Evolutionary conservation across 1,140 invertebrate species (phyloP), one percentile per base, ranked within the genome.

Genomic region (Thalassaphorura encarpata): DNA sequence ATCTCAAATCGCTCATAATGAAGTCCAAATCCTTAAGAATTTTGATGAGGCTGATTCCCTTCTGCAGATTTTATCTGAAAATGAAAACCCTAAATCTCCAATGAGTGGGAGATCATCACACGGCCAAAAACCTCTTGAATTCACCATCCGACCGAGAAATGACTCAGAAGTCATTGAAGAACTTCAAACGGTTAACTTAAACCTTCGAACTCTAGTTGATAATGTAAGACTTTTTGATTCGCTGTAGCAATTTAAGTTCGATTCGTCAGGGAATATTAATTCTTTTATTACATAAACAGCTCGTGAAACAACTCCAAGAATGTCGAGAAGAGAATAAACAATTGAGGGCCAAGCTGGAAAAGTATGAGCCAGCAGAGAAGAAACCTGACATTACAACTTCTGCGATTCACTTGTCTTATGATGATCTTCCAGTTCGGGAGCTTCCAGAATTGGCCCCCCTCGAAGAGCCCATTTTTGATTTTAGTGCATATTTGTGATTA

Each of bases 121-220:
- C n/a, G 24, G 28, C 27, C 28, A 15, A 18, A 21, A 5, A 8
- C 11, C 39, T 11, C 24, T 33, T 16, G 54, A 49, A 46, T 61
- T 52, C 41, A 46, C 54, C n/a, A 43, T 50, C 2, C n/a, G 55
- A 23, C 60, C 60, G 0, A 62, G 52, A 54, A 57, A 49, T 28
- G 52, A 58, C 29, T 21, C 55, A 4, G 60, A 62, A 16, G 55
- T 62, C 2, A 62, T 62, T 46, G 60, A 62, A 47, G 60, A 62
- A 27, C 41, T 62, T 29, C 51, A 54, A 43, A 58, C 39, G 19
- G 51, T 62, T 6, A 62, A 62, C 47, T 26, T 46, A 26, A 58
- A 58, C 58, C 48, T 62, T 18, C 23, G 55, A 15, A 42, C 46
- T 5, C 48, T 58, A 15, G 60, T 62, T n/a, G 52, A 54, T 46